Base-by-base conservation (phyloP, 1,140 invertebrate genomes). In the Lasioglossum baleicum region DNA sequence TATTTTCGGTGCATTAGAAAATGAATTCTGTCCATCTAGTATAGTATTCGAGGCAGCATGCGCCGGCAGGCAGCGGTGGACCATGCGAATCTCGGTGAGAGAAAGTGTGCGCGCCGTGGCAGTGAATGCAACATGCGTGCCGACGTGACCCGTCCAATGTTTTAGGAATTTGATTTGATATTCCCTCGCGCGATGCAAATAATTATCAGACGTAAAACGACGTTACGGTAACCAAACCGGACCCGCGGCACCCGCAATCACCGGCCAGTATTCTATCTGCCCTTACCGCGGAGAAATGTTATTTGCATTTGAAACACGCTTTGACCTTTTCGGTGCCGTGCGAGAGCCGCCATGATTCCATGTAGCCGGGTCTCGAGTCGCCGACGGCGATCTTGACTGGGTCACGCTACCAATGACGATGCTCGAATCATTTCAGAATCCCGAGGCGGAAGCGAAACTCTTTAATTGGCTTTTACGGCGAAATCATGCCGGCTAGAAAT, bases 221-320 rank as follows among this genome's bases (percentile, higher is more conserved):
- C 44, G 20, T 73, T 75, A 76, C 61, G 22, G 53, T 40, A 64
- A 60, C 53, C 51, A 71, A 35, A 67, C 44, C 58, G 70, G 73
- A 72, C 65, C 22, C 40, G 35, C 44, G 48, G 71, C 51, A 0
- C 56, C 35, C 35, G 80, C 72, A 85, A 80, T 85, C 80, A 71
- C 76, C 48, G 68, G 0, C 73, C 70, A 70, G 70, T 75, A 82
- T 85, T 85, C 51, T 53, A 70, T 67, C 71, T 72, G 71, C 42
- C 61, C 71, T 82, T 82, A 60, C 61, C 15, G 17, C 17, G 26
- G 75, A 53, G 61, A 86, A 81, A 83, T 75, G 73, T 42, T 70
- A 88, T 88, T 88, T 88, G 83, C 87, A 88, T 88, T 87, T 85
- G 83, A 88, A 85, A 85, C 48, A 53, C 51, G 85, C 86, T 83